Conservation (phyloP, 2,113 vertebrate species). For the Hyla sarda region DNA sequence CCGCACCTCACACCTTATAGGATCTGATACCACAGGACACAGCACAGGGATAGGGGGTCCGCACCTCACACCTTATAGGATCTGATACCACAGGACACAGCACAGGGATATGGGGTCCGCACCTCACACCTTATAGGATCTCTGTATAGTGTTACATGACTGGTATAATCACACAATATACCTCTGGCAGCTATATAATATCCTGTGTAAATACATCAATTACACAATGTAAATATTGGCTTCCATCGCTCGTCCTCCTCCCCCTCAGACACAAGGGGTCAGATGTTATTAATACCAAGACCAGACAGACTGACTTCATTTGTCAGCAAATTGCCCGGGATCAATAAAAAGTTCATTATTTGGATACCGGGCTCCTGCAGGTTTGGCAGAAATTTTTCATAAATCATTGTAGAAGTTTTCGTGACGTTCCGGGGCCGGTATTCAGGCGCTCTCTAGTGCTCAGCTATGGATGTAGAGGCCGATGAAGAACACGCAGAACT, state of each 20-base stretch:
- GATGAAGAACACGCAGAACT: not conserved
- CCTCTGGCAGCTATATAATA: not conserved
- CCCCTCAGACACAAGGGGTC: slow-evolving; percentile 23
- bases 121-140: no score
- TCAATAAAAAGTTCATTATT: slow-evolving; percentile 71
- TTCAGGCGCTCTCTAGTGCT: slow-evolving; percentile 10
- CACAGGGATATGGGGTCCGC: no score
- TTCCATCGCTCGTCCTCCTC: not conserved
- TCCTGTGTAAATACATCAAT: slow-evolving; percentile 26
- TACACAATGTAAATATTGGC: slow-evolving; percentile 35
- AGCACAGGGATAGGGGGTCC: no score
- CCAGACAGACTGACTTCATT: slow-evolving; percentile 57
- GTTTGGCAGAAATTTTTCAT: slow-evolving; percentile 55
- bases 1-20: no score
- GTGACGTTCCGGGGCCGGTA: not conserved
- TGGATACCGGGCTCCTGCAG: slow-evolving; percentile 57
- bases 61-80: no score
- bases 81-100: no score
- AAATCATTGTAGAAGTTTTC: slow-evolving; percentile 32
- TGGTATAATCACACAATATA: not conserved
- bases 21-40: no score
- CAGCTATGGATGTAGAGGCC: not conserved
- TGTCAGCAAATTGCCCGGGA: slow-evolving; percentile 61
- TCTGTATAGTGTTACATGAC: not conserved
- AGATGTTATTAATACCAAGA: slow-evolving; percentile 64